Percentiles rank a stretch among this genome's conserved stretches.
These are phyloP conservation scores for Orgyia antiqua DNA, from an alignment of 2,888 invertebrate genomes.

Conservation along the genomic window DNA sequence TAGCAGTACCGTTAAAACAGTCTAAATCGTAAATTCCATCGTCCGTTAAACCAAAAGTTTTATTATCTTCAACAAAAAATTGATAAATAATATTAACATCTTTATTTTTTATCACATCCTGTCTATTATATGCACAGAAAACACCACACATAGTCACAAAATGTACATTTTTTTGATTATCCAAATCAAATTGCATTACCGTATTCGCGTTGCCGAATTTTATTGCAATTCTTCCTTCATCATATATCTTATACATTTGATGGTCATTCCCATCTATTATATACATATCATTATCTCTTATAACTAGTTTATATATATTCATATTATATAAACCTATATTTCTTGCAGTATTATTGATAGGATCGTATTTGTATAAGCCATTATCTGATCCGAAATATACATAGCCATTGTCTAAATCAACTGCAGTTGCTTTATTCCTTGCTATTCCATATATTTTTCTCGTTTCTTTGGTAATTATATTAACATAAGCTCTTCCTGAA, in stretches of 20 bases:
- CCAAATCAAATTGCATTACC: constrained; percentile 60
- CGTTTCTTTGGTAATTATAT: constrained; percentile 50
- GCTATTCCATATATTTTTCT: constrained; percentile 51
- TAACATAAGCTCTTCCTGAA: constrained; percentile 56
- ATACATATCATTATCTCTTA: constrained; percentile 60
- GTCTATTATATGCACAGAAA: constrained; percentile 44
- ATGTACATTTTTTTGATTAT: constrained; percentile 52
- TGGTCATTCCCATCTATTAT: constrained; percentile 61
- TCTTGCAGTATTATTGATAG: constrained; percentile 39
- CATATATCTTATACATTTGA: constrained; percentile 55
- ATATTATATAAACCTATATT: constrained; percentile 60
- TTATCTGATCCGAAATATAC: constrained; percentile 66
- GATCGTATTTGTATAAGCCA: constrained; percentile 60
- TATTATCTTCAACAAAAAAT: constrained; percentile 46
- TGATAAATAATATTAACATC: constrained; percentile 46
- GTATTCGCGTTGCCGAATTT: constrained; percentile 46
- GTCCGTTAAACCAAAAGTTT: constrained; percentile 48
- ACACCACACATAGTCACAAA: constrained; percentile 61
- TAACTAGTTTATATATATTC: constrained; percentile 57
- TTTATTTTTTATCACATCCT: constrained; percentile 51
- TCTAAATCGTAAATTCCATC: constrained; percentile 50
- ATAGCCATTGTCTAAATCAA: constrained; percentile 53
- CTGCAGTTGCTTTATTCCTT: constrained; percentile 59
- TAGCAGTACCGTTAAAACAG: constrained; percentile 58
- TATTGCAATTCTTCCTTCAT: constrained; percentile 37